phyloP scores from a whole-genome alignment of 2,888 invertebrate genomes.

The Nephrotoma flavescens region DNA sequence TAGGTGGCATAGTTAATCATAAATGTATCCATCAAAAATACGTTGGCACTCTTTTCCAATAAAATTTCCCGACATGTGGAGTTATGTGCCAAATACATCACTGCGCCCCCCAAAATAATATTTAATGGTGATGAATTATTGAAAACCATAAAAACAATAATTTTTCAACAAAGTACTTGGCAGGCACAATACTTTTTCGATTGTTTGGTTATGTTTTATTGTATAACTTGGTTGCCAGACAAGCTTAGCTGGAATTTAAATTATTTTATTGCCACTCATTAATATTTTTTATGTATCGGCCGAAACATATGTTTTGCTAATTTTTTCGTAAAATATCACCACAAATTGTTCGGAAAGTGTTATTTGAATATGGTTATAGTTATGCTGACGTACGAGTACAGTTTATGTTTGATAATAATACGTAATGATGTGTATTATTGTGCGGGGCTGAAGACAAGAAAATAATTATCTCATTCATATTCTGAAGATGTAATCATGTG shows the following conservation, averaged over 20 bases:
- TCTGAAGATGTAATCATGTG: background rate
- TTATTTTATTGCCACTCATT: background rate
- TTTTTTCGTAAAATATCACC: background rate
- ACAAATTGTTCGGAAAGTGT: background rate
- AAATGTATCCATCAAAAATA: too few relatives aligned
- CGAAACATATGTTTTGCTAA: background rate
- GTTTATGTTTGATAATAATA: background rate
- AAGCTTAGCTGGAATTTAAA: background rate
- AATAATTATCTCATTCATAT: background rate
- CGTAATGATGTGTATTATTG: background rate
- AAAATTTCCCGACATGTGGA: background rate
- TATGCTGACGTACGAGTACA: background rate
- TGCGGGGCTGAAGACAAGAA: background rate
- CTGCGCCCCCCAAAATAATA: background rate
- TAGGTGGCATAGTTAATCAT: too few relatives aligned
- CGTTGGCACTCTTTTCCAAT: too few relatives aligned
- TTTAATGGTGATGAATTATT: background rate
- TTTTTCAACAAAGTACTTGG: background rate
- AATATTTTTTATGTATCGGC: background rate
- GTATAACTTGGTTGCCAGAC: background rate
- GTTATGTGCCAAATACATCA: background rate
- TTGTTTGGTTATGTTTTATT: background rate
- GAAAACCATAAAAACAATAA: background rate
- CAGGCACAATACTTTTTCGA: background rate
- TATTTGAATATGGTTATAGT: background rate